Percentiles rank a stretch among this genome's conserved stretches.
These are phyloP conservation scores for Ochropleura leucogaster DNA, from an alignment of 2,888 invertebrate genomes.

Conservation along the genomic window DNA sequence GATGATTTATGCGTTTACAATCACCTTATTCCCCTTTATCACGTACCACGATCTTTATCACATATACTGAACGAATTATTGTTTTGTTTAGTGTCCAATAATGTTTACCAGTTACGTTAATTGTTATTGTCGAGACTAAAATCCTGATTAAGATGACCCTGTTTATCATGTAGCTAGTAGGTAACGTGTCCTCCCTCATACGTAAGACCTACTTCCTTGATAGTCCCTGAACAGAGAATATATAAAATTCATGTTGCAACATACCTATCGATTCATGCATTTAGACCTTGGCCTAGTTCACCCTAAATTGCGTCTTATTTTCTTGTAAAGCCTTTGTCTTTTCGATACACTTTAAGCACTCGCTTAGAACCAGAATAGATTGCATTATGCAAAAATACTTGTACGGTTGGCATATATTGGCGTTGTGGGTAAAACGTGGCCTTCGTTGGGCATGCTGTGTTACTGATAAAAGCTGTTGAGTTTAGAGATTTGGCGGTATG, in stretches of 20 bases:
- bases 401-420: slow-evolving; percentile 26
- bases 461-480: not conserved
- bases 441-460: slow-evolving; percentile 9
- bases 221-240: slow-evolving; percentile 5
- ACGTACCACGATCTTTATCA: too few relatives aligned
- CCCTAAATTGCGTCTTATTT: slow-evolving; percentile 37
- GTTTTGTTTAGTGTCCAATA: too few relatives aligned
- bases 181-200: not conserved
- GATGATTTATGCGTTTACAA: not conserved
- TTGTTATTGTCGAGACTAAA: not conserved
- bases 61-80: too few relatives aligned
- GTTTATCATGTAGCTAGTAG: not conserved
- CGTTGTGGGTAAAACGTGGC: slow-evolving; percentile 14
- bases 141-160: not conserved
- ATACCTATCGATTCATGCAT: slow-evolving; percentile 63
- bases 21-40: not conserved
- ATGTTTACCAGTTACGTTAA: not conserved
- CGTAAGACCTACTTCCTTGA: not conserved
- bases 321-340: slow-evolving; percentile 47
- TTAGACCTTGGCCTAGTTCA: slow-evolving; percentile 64
- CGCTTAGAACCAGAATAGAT: slow-evolving; percentile 42
- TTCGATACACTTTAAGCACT: slow-evolving; percentile 32
- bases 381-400: slow-evolving; percentile 59
- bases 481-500: slow-evolving; percentile 2
- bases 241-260: slow-evolving; percentile 35